Evolutionary conservation across 35 echinoderm and acorn worm genomes (phyloP), one percentile per base, ranked within the genome.

Genomic region (Apostichopus californicus): DNA sequence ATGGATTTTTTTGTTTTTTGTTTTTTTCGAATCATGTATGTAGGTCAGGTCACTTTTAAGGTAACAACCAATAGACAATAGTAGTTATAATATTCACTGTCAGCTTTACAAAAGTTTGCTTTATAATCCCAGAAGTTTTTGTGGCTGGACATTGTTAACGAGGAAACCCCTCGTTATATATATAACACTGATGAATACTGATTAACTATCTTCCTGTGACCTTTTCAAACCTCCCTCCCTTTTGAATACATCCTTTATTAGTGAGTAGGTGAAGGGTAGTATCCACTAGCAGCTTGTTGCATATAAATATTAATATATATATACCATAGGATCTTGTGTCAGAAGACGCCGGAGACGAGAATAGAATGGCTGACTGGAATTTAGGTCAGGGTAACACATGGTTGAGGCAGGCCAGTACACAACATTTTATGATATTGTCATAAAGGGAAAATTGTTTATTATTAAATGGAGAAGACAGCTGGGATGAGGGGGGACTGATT

Each of bases 371-470:
- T 85, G 71, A 14, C 81, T 8, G 57, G 56, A 85, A 85, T 85
- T 56, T 85, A 85, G 81, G 81, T 85, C 81, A 85, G 81, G 34
- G 81, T 85, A 60, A 59, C 22, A 59, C 15, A 58, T 59, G 34
- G 78, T 85, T 85, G 55, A 85, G 81, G 23, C 81, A 58, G 56
- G 34, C 81, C 57, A 18, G 23, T 85, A 85, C 81, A 85, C 55
- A 11, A 85, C 81, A 85, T 85, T 85, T 85, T 85, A 85, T 85
- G 81, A 85, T 85, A 85, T 85, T 85, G 81, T 85, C 81, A 85
- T 85, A 85, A 85, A 85, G 81, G 81, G 55, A 85, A 85, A 85
- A 85, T 85, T 85, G 81, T 85, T 85, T 85, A 59, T 85, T 85
- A 85, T 85, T 85, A 85, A 85, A 85, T 58, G 3, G 81, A 17